phyloP scores from a whole-genome alignment of 2,888 invertebrate species.

The Ennomos erosarius region DNA sequence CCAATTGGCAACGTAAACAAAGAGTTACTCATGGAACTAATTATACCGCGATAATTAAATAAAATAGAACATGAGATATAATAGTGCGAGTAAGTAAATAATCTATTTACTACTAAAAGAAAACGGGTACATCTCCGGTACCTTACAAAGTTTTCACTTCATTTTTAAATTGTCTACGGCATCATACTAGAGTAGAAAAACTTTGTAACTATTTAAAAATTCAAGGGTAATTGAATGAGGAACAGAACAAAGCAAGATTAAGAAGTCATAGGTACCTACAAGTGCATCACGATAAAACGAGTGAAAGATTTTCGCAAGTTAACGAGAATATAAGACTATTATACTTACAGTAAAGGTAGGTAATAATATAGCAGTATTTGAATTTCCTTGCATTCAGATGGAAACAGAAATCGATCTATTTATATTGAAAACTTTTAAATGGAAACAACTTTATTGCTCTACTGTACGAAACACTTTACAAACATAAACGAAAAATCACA shows the following conservation, averaged over 20 bases:
- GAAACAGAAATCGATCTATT: neutral
- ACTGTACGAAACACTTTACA: neutral
- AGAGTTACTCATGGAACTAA: conserved; percentile 40
- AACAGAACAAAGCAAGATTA: too few relatives aligned
- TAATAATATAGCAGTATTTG: neutral
- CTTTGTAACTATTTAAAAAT: too few relatives aligned
- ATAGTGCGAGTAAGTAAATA: conserved; percentile 6
- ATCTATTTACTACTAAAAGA: conserved; percentile 8
- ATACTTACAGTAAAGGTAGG: conserved; percentile 7
- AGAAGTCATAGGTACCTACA: too few relatives aligned
- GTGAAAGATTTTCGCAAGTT: conserved; percentile 7
- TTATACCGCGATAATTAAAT: conserved; percentile 37
- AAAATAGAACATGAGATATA: conserved; percentile 28
- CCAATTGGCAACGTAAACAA: conserved; percentile 46
- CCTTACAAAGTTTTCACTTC: too few relatives aligned
- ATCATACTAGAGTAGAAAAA: too few relatives aligned
- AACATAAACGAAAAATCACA: neutral
- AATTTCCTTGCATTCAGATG: conserved; percentile 1
- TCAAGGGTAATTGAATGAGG: too few relatives aligned
- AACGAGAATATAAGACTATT: conserved; percentile 9
- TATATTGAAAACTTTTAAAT: neutral
- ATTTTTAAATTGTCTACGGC: too few relatives aligned
- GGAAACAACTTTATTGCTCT: neutral
- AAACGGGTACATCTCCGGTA: too few relatives aligned
- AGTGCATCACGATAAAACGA: neutral